Evolutionary conservation across 2,797 vertebrate genomes (phyloP).

Genomic region (Falco peregrinus): DNA sequence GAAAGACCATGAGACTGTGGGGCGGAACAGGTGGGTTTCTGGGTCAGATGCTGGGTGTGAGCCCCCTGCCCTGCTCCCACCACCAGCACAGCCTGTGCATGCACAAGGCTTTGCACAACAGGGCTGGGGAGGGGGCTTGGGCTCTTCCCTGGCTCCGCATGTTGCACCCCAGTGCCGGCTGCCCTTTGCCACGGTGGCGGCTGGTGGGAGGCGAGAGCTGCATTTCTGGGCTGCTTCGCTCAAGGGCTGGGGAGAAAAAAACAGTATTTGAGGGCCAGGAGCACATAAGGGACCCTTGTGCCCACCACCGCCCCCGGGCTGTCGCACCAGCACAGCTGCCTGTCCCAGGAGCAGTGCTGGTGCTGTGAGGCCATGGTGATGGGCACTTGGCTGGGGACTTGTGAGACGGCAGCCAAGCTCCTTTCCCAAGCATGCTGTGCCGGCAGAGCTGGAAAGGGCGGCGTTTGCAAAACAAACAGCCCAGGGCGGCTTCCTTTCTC

Average conservation of each 20-base stretch:
- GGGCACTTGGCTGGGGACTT: neutral
- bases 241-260: accelerated
- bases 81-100: neutral
- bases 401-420: neutral
- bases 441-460: neutral
- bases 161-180: accelerated
- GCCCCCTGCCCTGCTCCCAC: neutral
- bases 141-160: accelerated
- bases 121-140: neutral
- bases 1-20: constrained; percentile 96
- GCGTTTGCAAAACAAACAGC: accelerated
- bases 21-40: constrained; percentile 88
- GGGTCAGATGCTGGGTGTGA: accelerated
- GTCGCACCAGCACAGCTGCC: neutral
- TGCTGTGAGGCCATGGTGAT: neutral
- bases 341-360: neutral
- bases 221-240: neutral
- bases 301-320: neutral
- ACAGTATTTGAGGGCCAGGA: neutral
- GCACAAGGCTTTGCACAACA: neutral
- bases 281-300: neutral
- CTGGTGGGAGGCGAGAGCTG: neutral
- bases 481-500: neutral
- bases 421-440: neutral
- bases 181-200: neutral